Conservation (phyloP, 2,888 invertebrate species). For the Melolontha melolontha region DNA sequence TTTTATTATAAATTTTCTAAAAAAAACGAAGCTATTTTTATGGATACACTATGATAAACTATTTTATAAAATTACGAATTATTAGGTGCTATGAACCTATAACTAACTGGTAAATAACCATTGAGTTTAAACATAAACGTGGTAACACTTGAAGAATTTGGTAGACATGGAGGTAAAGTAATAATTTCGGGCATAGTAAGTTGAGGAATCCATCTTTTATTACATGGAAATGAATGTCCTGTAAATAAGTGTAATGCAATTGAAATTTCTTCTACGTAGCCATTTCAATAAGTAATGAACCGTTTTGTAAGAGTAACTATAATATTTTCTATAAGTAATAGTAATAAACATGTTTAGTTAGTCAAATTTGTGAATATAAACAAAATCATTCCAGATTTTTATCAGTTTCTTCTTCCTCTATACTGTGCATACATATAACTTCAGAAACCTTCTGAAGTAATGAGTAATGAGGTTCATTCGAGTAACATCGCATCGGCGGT, state of each 20-base stretch:
- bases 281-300: too few relatives aligned
- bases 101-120: constrained; percentile 64
- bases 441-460: too few relatives aligned
- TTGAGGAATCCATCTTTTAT: constrained; percentile 55
- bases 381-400: too few relatives aligned
- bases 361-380: too few relatives aligned
- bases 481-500: too few relatives aligned
- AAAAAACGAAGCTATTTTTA: constrained; percentile 25
- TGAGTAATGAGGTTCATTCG: too few relatives aligned
- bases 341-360: too few relatives aligned
- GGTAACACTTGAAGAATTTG: constrained; percentile 55
- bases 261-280: not conserved
- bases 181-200: constrained; percentile 54
- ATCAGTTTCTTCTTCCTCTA: too few relatives aligned
- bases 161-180: constrained; percentile 55
- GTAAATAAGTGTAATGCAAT: not conserved
- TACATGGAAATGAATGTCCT: constrained; percentile 58
- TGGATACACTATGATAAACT: not conserved
- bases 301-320: too few relatives aligned
- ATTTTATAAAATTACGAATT: constrained; percentile 53
- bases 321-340: not conserved
- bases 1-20: constrained; percentile 62
- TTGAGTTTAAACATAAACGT: constrained; percentile 62
- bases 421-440: too few relatives aligned
- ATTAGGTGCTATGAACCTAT: constrained; percentile 63